Conservation (phyloP, 2,888 invertebrate species). For the Scaptomyza parva region DNA sequence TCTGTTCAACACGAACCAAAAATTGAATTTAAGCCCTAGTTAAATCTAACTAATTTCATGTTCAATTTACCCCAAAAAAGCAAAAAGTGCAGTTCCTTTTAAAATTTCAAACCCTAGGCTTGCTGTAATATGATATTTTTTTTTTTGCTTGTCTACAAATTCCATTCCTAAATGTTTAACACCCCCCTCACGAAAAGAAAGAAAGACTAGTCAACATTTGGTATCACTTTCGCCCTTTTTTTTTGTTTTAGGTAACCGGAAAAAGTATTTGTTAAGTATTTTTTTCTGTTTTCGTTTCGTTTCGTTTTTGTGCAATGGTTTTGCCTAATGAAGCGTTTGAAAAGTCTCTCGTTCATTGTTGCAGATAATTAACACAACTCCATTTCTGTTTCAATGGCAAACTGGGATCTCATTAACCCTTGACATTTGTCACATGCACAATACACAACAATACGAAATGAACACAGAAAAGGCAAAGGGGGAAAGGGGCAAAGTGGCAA, state of each 20-base stretch:
- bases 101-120: conserved; percentile 13
- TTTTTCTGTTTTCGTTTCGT: not conserved
- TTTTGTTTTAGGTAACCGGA: no score
- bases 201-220: conserved; percentile 5
- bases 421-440: conserved; percentile 73
- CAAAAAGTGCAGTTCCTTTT: not conserved
- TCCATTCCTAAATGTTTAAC: conserved; percentile 28
- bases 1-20: not conserved
- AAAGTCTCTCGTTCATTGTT: conserved; percentile 61
- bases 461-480: conserved; percentile 11
- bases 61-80: conserved; percentile 9
- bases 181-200: not conserved
- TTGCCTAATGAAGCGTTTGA: conserved; percentile 72
- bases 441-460: conserved; percentile 19
- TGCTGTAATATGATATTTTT: conserved; percentile 61
- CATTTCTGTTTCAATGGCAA: conserved; percentile 37
- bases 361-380: conserved; percentile 75
- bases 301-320: conserved; percentile 9
- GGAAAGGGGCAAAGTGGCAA: no score
- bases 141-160: conserved; percentile 8
- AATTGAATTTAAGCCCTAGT: conserved; percentile 5
- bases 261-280: conserved; percentile 38
- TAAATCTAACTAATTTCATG: conserved; percentile 58
- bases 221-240: conserved; percentile 45
- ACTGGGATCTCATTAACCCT: conserved; percentile 72